Percentiles rank a stretch among this genome's conserved stretches.
These are phyloP conservation scores for Flexamia atlantica DNA, from an alignment of 2,888 invertebrate species.

Conservation along the genomic window DNA sequence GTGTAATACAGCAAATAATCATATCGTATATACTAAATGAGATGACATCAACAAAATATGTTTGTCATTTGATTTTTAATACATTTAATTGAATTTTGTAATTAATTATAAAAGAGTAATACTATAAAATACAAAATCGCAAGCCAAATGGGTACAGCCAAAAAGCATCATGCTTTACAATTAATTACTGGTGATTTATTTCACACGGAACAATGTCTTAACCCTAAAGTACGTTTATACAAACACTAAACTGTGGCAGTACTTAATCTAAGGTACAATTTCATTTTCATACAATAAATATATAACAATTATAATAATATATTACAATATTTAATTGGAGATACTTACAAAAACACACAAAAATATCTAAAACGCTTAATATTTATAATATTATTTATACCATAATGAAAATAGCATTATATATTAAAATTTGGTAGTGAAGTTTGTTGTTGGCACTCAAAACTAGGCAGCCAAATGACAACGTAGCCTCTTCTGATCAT, in stretches of 20 bases:
- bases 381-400: constrained; percentile 52
- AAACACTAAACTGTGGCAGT: constrained; percentile 62
- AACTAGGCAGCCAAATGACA: constrained; percentile 52
- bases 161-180: constrained; percentile 61
- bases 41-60: neutral
- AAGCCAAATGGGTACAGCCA: constrained; percentile 55
- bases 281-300: constrained; percentile 63
- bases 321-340: constrained; percentile 61
- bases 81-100: constrained; percentile 4
- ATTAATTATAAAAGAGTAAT: constrained; percentile 20
- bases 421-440: constrained; percentile 57
- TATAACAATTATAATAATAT: constrained; percentile 63
- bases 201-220: constrained; percentile 58
- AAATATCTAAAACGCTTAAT: constrained; percentile 61
- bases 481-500: neutral
- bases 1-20: neutral
- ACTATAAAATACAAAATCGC: constrained; percentile 29
- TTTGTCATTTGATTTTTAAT: neutral
- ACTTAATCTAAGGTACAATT: constrained; percentile 59
- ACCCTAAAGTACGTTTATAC: constrained; percentile 60
- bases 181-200: constrained; percentile 60
- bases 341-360: constrained; percentile 63
- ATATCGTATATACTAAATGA: neutral
- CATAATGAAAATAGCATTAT: constrained; percentile 58
- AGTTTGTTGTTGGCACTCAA: constrained; percentile 43